A percentile compares a stretch with the other conserved stretches of the same genome.
phyloP scores from a whole-genome alignment of 2,888 invertebrate genomes.

The Leuctra nigra region DNA sequence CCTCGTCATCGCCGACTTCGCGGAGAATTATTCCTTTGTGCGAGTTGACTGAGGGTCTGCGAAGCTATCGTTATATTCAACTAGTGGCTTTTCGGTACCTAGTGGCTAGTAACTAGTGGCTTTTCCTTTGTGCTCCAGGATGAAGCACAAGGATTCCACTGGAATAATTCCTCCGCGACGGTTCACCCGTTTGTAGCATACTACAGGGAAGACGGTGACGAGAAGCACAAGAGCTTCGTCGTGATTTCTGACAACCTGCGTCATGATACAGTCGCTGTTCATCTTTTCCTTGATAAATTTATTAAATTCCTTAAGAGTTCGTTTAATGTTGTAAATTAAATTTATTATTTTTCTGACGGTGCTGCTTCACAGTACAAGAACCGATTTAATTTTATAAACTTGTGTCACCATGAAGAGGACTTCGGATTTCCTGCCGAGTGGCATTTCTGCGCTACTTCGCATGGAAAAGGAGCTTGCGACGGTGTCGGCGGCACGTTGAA shows the following conservation, averaged over 20 bases:
- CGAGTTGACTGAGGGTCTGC: no score
- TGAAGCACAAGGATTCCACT: slow-evolving; percentile 4
- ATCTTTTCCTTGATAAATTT: slow-evolving; percentile 25
- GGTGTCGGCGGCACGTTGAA: slow-evolving; percentile 24
- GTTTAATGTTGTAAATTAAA: slow-evolving; percentile 21
- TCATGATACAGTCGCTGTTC: slow-evolving; percentile 28
- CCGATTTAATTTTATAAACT: slow-evolving; percentile 30
- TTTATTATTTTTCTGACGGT: slow-evolving; percentile 31
- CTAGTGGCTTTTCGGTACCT: no score
- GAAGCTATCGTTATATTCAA: no score
- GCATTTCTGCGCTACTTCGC: slow-evolving; percentile 22
- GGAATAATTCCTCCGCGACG: background rate
- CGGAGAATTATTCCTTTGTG: background rate
- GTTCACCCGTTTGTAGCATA: background rate
- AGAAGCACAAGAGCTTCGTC: background rate
- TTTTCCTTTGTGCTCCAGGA: background rate
- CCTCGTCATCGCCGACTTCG: background rate
- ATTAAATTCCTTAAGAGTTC: slow-evolving; percentile 5
- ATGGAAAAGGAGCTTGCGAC: slow-evolving; percentile 11
- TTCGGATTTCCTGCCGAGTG: slow-evolving; percentile 18
- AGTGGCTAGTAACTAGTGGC: no score
- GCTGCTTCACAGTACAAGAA: slow-evolving; percentile 32
- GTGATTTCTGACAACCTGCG: slow-evolving; percentile 20
- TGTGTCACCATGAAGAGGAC: slow-evolving; percentile 27
- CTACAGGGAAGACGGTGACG: background rate